A percentile compares a stretch with the other conserved stretches of the same genome.
phyloP scores from a whole-genome alignment of 2,113 vertebrate species.

The Prionailurus viverrinus region DNA sequence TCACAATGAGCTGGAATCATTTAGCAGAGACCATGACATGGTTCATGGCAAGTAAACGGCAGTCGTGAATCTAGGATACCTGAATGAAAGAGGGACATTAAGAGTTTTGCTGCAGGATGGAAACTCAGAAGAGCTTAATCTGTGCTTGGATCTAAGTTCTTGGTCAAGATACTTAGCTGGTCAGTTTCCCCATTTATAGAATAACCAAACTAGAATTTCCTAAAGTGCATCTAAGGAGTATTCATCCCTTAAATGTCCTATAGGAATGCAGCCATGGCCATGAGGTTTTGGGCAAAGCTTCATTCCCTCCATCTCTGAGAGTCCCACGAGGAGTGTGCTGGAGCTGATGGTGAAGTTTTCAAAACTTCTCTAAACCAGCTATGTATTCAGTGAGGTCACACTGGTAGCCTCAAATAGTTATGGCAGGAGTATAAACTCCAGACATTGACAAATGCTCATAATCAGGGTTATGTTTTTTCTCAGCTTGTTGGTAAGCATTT shows the following conservation, averaged over 20 bases:
- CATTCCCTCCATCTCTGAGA: not conserved
- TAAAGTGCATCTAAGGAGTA: not conserved
- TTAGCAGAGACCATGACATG: not conserved
- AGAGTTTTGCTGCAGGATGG: not conserved
- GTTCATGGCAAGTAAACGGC: not conserved
- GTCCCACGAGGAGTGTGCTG: not conserved
- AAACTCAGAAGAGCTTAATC: not conserved
- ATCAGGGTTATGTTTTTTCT: not conserved
- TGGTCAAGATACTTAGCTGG: not conserved
- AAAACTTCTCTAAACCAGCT: not conserved
- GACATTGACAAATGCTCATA: not conserved
- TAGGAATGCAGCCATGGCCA: not conserved
- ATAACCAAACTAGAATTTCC: not conserved
- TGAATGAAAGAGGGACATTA: not conserved
- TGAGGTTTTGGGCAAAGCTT: not conserved
- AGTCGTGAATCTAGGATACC: not conserved
- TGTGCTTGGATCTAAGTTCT: not conserved
- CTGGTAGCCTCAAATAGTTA: not conserved
- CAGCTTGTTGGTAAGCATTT: not conserved
- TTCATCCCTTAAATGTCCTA: not conserved
- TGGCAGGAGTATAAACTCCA: not conserved
- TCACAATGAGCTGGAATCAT: not conserved
- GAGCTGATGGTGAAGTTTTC: not conserved
- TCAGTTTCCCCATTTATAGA: not conserved
- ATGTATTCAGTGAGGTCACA: not conserved